Percentiles rank a stretch among this genome's conserved stretches.
phyloP scores from a whole-genome alignment of 2,113 vertebrate genomes.

The Pseudolaguvia tuberculata region DNA sequence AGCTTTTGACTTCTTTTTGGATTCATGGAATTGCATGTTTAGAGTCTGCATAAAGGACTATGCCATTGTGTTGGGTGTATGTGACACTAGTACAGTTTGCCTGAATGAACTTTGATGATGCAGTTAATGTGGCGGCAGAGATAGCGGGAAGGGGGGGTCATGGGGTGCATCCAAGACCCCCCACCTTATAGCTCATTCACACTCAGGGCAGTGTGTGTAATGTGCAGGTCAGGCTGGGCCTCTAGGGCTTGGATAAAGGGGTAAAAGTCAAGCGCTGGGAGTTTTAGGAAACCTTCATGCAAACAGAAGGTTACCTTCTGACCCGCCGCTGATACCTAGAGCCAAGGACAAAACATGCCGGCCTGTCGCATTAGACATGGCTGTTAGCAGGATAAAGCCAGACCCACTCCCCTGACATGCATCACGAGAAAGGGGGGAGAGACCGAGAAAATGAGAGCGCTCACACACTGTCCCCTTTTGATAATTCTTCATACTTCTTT shows the following conservation, averaged over 20 bases:
- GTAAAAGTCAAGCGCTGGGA: conserved; percentile 85
- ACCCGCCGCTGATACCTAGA: conserved; percentile 85
- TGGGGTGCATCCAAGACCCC: conserved; percentile 66
- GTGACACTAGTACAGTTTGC: conserved; percentile 82
- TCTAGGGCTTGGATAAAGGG: conserved; percentile 64
- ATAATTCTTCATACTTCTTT: neutral
- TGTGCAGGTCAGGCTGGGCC: conserved; percentile 78
- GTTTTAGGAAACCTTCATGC: conserved; percentile 89
- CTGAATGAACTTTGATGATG: conserved; percentile 84
- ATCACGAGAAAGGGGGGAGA: conserved; percentile 13
- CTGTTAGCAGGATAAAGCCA: conserved; percentile 86
- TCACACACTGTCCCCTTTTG: neutral
- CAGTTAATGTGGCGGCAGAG: conserved; percentile 72
- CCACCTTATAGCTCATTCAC: conserved; percentile 80
- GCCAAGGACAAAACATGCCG: conserved; percentile 77
- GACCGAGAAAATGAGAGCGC: neutral
- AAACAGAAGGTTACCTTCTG: conserved; percentile 95
- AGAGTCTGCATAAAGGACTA: conserved; percentile 89
- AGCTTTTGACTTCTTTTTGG: conserved; percentile 71
- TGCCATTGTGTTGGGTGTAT: conserved; percentile 85
- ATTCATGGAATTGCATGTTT: conserved; percentile 78
- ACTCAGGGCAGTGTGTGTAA: conserved; percentile 83
- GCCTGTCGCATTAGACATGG: conserved; percentile 85
- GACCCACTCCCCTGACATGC: conserved; percentile 30
- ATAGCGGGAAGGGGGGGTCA: conserved; percentile 52